Evolutionary conservation across 2,113 vertebrate species (phyloP).

Genomic region (Cnemophilus loriae): DNA sequence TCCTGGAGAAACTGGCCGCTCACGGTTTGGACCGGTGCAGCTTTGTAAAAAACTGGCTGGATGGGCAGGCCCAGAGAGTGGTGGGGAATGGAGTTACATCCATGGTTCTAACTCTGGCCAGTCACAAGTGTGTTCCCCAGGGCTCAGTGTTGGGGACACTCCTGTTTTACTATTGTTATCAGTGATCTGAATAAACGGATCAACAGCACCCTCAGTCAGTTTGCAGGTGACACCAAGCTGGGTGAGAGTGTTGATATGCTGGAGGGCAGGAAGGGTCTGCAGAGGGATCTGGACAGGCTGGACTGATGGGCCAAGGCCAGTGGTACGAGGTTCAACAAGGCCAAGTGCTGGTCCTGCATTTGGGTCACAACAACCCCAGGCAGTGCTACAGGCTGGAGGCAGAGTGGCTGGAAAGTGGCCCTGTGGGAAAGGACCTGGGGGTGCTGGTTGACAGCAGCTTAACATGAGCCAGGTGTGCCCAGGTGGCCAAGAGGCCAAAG

Average conservation of each 20-base stretch:
- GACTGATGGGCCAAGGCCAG: background rate
- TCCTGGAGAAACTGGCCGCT: background rate
- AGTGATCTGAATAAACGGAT: background rate
- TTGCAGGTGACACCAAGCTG: background rate
- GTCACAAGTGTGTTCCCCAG: background rate
- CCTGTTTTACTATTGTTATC: background rate
- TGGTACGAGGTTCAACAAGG: background rate
- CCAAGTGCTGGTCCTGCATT: background rate
- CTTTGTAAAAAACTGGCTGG: background rate
- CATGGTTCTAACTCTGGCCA: background rate
- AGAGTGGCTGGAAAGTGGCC: background rate
- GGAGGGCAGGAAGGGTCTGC: background rate
- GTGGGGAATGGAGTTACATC: background rate
- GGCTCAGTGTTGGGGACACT: background rate
- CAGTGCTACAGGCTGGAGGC: background rate
- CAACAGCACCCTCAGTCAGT: rapidly evolving
- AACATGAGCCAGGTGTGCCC: background rate
- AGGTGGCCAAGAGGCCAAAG: background rate
- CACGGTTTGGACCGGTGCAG: rapidly evolving
- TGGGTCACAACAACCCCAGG: background rate
- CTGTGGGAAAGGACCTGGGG: rapidly evolving
- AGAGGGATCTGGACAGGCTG: background rate
- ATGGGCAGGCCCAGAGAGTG: background rate
- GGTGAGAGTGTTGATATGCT: background rate
- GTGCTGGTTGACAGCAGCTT: background rate